Evolutionary conservation across 2,888 invertebrate species (phyloP), one percentile per base, ranked within the genome.

Genomic region (Hedychridium roseum): DNA sequence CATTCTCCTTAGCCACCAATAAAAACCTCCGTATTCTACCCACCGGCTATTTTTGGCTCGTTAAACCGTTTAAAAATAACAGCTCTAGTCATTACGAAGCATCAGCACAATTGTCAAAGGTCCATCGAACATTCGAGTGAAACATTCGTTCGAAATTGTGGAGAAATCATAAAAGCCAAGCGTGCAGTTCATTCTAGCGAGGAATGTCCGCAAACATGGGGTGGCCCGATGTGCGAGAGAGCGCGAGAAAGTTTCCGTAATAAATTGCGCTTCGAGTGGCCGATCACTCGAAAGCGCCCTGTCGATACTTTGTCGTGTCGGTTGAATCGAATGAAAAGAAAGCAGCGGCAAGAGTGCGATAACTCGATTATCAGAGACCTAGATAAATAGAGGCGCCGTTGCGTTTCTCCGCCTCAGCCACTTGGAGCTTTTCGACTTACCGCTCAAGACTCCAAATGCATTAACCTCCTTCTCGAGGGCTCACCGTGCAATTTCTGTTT

Each of bases 291-390:
- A 51, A 54, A 60, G 56, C 18, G 36, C 58, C 55, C 51, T 53
- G 30, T 17, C 54, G 51, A 45, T 47, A 53, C 41, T 43, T 51
- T 51, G 35, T 32, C 39, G 35, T 45, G 60, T 50, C 55, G 56
- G 45, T 43, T 67, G 66, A 72, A 70, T 70, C 64, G 68, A 70
- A 74, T 74, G 74, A 69, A 74, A 74, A 73, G 73, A 74, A 74
- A 76, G 75, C 76, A 76, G 46, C 55, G 55, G 49, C 54, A 47
- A 55, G 55, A 50, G 66, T 54, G 48, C 57, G 60, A 63, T 68
- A 73, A 74, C 64, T 70, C 66, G 66, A 73, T 74, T 74, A 72
- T 58, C 64, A 42, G 52, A 50, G 60, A 59, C 64, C 65, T 70
- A 67, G 66, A 70, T 72, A 74, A 74, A 74, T 64, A 73, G 54